A percentile compares a stretch with the other conserved stretches of the same genome.
Evolutionary conservation across 1,140 invertebrate genomes (phyloP).

Genomic region (Ceratosolen fusciceps): DNA sequence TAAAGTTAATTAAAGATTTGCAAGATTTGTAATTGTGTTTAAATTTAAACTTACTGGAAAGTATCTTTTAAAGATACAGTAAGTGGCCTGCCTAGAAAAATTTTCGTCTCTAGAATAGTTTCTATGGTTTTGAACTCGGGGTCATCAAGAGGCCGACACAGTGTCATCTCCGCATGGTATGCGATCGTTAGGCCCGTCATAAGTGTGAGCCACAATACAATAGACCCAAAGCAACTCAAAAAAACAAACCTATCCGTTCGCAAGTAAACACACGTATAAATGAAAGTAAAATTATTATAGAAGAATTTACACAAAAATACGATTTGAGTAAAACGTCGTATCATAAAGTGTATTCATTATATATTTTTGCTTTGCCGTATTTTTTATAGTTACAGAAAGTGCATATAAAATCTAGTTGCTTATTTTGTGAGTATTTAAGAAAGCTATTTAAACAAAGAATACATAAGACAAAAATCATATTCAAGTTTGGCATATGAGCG

Average conservation of each 20-base stretch:
- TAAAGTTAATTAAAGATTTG: too few species aligned
- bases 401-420: too few species aligned
- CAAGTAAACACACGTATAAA: background rate
- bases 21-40: too few species aligned
- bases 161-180: conserved; percentile 63
- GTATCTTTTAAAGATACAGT: conserved; percentile 62
- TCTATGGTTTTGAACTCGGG: conserved; percentile 63
- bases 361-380: too few species aligned
- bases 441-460: too few species aligned
- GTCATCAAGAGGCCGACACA: conserved; percentile 66
- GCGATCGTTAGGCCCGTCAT: conserved; percentile 59
- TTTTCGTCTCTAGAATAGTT: conserved; percentile 61
- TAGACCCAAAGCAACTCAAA: conserved; percentile 62
- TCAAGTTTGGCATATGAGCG: too few species aligned
- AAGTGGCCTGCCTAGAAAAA: conserved; percentile 61
- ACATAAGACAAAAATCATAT: too few species aligned
- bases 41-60: conserved; percentile 57
- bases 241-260: conserved; percentile 62
- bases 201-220: conserved; percentile 62
- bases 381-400: too few species aligned
- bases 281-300: background rate
- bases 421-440: too few species aligned
- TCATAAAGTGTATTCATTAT: too few species aligned
- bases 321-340: too few species aligned
- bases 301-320: too few species aligned